phyloP scores from a whole-genome alignment of 1,140 invertebrate species.

The Trachymyrmex cornetzi region DNA sequence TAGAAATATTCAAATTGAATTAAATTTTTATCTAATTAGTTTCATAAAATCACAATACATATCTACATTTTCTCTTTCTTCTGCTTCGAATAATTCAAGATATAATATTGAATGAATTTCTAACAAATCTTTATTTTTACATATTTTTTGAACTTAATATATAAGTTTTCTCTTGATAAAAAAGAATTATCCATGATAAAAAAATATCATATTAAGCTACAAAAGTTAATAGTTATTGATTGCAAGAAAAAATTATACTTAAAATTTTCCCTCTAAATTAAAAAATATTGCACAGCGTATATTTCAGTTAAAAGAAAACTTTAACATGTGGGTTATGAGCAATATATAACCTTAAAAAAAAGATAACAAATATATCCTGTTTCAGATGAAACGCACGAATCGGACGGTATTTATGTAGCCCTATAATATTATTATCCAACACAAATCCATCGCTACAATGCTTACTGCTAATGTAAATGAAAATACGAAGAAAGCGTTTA shows the following conservation, averaged over 20 bases:
- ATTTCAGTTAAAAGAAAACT: conserved; percentile 5
- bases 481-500: conserved; percentile 47
- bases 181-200: too few species aligned
- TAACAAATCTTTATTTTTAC: background rate
- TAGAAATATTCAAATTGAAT: background rate
- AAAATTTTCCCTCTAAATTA: background rate
- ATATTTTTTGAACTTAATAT: background rate
- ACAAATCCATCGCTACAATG: conserved; percentile 31
- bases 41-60: background rate
- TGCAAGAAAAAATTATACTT: background rate
- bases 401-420: background rate
- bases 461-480: conserved; percentile 53
- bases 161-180: background rate
- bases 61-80: background rate
- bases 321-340: background rate
- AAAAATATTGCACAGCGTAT: background rate
- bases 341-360: conserved; percentile 22
- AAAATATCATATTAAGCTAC: background rate
- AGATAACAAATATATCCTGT: background rate
- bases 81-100: background rate
- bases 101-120: conserved; percentile 1
- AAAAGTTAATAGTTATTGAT: background rate
- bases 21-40: conserved; percentile 1
- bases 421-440: conserved; percentile 28
- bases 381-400: conserved; percentile 21